Conservation (phyloP, 35 echinoderm and acorn worm genomes). For the Stichopus chloronotus region DNA sequence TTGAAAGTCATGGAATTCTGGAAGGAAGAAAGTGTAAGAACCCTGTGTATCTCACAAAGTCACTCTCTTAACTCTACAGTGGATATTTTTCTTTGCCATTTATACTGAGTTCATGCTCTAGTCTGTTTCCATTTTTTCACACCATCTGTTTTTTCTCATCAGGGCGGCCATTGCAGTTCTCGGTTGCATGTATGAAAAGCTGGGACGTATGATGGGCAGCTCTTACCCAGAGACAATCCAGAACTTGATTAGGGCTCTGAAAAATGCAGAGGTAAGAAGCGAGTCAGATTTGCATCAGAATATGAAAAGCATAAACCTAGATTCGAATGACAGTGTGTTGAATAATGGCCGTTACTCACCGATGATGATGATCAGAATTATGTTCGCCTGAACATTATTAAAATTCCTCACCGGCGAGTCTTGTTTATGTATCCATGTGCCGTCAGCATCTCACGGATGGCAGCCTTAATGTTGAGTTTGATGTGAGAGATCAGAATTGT, state of each 20-base stretch:
- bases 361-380: background rate
- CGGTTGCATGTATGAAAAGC: constrained; percentile 91
- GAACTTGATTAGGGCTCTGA: constrained; percentile 89
- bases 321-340: background rate
- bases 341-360: background rate
- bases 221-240: constrained; percentile 91
- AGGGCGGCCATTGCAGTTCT: constrained; percentile 95
- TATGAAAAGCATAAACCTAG: background rate
- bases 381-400: background rate
- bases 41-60: too few species aligned
- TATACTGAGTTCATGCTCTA: too few species aligned
- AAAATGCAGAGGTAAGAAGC: constrained; percentile 95
- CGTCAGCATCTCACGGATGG: too few species aligned
- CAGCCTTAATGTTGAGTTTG: background rate
- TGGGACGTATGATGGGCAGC: constrained; percentile 89
- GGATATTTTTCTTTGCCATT: too few species aligned
- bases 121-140: too few species aligned
- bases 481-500: too few species aligned
- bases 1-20: too few species aligned
- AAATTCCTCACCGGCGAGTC: background rate
- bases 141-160: background rate
- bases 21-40: too few species aligned
- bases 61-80: too few species aligned
- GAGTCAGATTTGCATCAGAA: background rate
- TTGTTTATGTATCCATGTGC: background rate